A percentile compares a stretch with the other conserved stretches of the same genome.
phyloP scores from a whole-genome alignment of 2,888 invertebrate species.

The Philhelius pedissequus region DNA sequence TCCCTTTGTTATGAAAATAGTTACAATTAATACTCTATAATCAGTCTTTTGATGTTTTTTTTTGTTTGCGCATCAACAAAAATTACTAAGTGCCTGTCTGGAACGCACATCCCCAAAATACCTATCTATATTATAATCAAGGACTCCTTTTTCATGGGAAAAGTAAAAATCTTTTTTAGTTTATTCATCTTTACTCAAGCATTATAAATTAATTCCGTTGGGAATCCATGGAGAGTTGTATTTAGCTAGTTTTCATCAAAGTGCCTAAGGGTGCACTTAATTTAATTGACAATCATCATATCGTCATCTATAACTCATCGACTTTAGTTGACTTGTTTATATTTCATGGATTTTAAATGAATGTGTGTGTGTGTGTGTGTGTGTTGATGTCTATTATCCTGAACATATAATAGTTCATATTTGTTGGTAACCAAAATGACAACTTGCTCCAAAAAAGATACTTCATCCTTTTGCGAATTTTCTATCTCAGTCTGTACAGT shows the following conservation, averaged over 20 bases:
- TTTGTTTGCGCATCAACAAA: background rate
- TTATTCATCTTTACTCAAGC: constrained; percentile 21
- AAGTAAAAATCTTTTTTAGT: background rate
- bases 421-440: constrained; percentile 35
- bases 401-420: constrained; percentile 37
- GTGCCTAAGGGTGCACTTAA: constrained; percentile 78
- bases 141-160: background rate
- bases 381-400: background rate
- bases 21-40: background rate
- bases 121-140: constrained; percentile 4
- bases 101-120: background rate
- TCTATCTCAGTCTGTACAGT: background rate
- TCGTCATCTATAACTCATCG: constrained; percentile 52
- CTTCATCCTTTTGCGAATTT: background rate
- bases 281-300: constrained; percentile 76
- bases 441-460: constrained; percentile 27
- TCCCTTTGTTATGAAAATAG: background rate
- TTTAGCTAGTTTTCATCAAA: constrained; percentile 58
- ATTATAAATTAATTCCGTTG: constrained; percentile 53
- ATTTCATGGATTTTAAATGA: constrained; percentile 11
- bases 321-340: constrained; percentile 50
- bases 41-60: constrained; percentile 9
- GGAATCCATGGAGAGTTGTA: constrained; percentile 5
- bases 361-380: background rate
- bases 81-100: background rate